Evolutionary conservation across 2,113 vertebrate genomes (phyloP).

Genomic region (Tringa solitaria): DNA sequence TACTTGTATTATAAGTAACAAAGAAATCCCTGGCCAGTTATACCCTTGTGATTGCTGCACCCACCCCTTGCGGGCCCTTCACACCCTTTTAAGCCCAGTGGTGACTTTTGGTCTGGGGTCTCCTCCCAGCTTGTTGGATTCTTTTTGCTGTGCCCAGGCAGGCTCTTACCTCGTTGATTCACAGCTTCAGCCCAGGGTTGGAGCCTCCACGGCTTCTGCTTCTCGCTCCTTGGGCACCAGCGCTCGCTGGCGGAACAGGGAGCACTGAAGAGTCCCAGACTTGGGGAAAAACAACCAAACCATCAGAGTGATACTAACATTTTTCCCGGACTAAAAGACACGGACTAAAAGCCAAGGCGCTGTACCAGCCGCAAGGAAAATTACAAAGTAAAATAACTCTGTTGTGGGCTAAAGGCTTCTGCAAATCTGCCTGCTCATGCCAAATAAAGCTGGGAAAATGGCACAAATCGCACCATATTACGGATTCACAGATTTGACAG

Average conservation of each 20-base stretch:
- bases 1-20: no score
- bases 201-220: neutral
- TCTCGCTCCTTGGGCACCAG: neutral
- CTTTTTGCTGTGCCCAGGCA: neutral
- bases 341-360: neutral
- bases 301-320: neutral
- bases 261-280: neutral
- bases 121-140: neutral
- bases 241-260: neutral
- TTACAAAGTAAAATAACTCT: neutral
- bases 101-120: neutral
- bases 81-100: neutral
- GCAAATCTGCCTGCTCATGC: neutral
- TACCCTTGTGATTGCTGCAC: neutral
- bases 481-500: no score
- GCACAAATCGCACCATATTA: neutral
- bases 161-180: neutral
- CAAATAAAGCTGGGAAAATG: neutral
- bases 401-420: neutral
- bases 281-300: neutral
- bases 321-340: neutral
- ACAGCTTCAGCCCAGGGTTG: neutral
- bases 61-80: neutral
- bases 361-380: neutral
- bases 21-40: neutral